Evolutionary conservation across 2,797 vertebrate species (phyloP), one percentile per base, ranked within the genome.

Genomic region (Molossus molossus): DNA sequence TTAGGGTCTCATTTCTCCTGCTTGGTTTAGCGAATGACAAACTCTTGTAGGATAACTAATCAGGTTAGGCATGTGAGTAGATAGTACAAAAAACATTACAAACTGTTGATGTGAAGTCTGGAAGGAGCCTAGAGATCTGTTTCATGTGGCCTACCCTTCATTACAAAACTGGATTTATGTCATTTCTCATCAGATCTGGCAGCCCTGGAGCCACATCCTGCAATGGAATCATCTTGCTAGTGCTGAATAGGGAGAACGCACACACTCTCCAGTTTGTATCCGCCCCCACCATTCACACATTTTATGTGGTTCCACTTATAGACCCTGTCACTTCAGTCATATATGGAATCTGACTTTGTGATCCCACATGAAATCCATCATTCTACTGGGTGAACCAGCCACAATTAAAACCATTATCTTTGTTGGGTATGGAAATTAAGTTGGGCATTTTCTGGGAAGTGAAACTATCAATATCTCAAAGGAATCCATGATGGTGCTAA

Each of bases 401-500:
- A 57, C 57, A 62, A 62, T 85, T 81, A 94, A 90, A 92, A 14
- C 55, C 76, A 27, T 72, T 27, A 75, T 72, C 0, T 8, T 77
- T 37, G 23, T 60, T 87, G 12, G 79, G n/a, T 84, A n/a, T 90
- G 5, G 67, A 80, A 70, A 21, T 83, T 87, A 67, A 21, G 5
- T 53, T 79, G 57, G 67, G n/a, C n/a, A 37, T 91, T 87, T 85
- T 73, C 58, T 85, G 53, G 45, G 21, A 75, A 82, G 50, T 80
- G 37, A 40, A 33, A 58, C 48, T 33, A 25, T 80, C 21, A 53
- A 17, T 25, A 23, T 64, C 18, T 81, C 23, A 73, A 69, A 84
- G 53, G n/a, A 70, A 65, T 83, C n/a, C 5, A 6, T 82, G 65
- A 29, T 18, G 81, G 64, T 70, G 45, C 37, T 58, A 17, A 89